Percentiles rank a stretch among this genome's conserved stretches.
Evolutionary conservation across 2,888 invertebrate species (phyloP).

Genomic region (Rutpela maculata): DNA sequence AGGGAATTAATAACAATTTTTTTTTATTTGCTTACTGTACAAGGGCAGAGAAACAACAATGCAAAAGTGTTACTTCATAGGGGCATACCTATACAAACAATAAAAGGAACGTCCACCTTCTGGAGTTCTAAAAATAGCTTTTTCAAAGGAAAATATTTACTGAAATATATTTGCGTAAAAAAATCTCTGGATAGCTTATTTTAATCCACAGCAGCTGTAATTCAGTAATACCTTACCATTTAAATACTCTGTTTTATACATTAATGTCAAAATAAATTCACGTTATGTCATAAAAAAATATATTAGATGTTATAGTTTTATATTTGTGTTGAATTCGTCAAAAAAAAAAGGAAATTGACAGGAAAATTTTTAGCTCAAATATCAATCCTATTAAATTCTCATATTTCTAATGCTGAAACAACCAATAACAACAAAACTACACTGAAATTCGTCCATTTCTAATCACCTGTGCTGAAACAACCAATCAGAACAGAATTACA

Average conservation of each 20-base stretch:
- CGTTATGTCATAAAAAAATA: too few relatives aligned
- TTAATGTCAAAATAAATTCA: too few relatives aligned
- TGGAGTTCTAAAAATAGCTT: background rate
- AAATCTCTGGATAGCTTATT: slow-evolving; percentile 2
- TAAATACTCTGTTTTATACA: background rate
- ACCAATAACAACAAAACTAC: too few relatives aligned
- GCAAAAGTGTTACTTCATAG: background rate
- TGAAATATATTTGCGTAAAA: background rate
- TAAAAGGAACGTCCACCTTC: background rate
- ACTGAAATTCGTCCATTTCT: too few relatives aligned
- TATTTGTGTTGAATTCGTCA: too few relatives aligned
- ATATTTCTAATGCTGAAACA: too few relatives aligned
- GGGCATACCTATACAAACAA: background rate
- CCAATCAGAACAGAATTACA: too few relatives aligned
- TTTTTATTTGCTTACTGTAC: background rate
- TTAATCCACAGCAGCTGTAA: background rate
- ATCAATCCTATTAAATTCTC: too few relatives aligned
- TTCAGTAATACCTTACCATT: background rate
- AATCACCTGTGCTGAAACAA: too few relatives aligned
- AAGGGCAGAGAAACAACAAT: background rate
- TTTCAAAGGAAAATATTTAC: slow-evolving; percentile 8
- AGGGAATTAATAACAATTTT: background rate
- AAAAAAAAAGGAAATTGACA: too few relatives aligned
- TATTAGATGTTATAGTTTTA: too few relatives aligned
- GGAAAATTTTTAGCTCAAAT: too few relatives aligned